Conservation (phyloP, 1,140 invertebrate species). For the Lamellibrachia luymesi region DNA sequence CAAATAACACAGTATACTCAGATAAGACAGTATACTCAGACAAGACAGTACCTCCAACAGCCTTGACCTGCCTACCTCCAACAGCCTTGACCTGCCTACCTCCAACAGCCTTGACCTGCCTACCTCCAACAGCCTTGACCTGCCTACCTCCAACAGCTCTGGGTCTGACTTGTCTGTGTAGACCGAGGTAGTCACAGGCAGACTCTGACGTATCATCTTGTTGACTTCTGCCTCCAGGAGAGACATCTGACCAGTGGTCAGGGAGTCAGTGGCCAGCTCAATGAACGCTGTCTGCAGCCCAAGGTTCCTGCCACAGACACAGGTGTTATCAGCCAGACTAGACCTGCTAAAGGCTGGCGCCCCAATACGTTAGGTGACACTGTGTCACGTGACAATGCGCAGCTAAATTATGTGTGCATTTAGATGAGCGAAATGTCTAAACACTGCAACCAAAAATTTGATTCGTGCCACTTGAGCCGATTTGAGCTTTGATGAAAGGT, state of each 20-base stretch:
- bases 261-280: constrained; percentile 50
- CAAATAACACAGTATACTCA: no score
- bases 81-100: constrained; percentile 46
- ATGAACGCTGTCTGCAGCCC: constrained; percentile 64
- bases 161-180: constrained; percentile 64
- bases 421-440: no score
- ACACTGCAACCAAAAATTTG: no score
- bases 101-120: constrained; percentile 56
- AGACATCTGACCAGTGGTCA: constrained; percentile 48
- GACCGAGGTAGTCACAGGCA: constrained; percentile 66
- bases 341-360: no score
- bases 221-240: constrained; percentile 68
- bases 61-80: constrained; percentile 39
- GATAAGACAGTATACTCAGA: neutral
- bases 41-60: constrained; percentile 59
- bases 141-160: constrained; percentile 60
- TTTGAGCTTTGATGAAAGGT: no score
- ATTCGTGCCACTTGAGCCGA: no score
- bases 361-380: no score
- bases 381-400: no score
- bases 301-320: constrained; percentile 62
- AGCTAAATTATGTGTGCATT: no score
- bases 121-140: neutral
- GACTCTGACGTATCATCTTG: constrained; percentile 65
- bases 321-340: no score